These are phyloP conservation scores for Hemiscyllium ocellatum DNA, from an alignment of 2,113 vertebrate genomes.

Conservation along the genomic window DNA sequence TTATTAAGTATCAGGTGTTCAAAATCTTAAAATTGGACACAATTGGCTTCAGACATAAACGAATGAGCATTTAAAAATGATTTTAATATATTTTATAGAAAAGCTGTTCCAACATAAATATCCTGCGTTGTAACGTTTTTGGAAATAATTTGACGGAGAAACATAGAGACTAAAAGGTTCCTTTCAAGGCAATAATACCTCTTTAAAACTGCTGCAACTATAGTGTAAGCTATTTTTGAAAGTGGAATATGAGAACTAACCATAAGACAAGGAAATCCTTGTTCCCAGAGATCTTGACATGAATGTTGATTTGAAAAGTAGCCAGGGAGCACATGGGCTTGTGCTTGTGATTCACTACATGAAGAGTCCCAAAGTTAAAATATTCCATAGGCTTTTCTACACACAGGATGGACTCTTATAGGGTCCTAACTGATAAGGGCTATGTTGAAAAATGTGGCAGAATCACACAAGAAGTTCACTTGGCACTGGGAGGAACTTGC, in stretches of 20 bases:
- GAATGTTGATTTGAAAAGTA: slow-evolving; percentile 11
- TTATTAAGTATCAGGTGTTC: no score
- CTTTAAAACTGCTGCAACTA: background rate
- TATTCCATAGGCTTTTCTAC: no score
- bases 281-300: background rate
- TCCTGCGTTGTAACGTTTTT: background rate
- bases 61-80: background rate
- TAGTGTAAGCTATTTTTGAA: background rate
- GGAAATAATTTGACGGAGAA: background rate
- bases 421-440: no score
- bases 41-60: background rate
- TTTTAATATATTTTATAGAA: background rate
- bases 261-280: background rate
- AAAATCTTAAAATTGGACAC: slow-evolving; percentile 4
- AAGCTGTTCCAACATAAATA: background rate
- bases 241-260: background rate
- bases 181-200: background rate
- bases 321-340: background rate
- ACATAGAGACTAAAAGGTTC: background rate
- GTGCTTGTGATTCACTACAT: background rate
- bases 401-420: no score
- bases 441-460: no score
- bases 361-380: background rate
- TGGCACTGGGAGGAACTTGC: no score
- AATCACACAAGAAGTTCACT: no score